Percentiles rank a stretch among this genome's conserved stretches.
Conservation (phyloP, 1,140 invertebrate genomes). For the Whitmania pigra region DNA sequence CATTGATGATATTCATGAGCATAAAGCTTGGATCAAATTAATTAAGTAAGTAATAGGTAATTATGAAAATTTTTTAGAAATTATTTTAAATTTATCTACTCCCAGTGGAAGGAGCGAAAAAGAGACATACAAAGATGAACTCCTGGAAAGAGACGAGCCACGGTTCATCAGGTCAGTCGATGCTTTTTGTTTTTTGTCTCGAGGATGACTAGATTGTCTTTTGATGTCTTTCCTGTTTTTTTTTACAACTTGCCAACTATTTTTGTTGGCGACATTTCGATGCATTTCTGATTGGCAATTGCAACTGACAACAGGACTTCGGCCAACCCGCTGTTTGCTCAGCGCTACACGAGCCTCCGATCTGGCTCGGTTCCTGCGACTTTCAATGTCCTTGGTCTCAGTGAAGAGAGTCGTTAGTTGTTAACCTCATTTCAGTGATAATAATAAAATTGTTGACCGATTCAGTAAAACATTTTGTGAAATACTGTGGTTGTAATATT, state of each 20-base stretch:
- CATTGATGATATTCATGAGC: too few species aligned
- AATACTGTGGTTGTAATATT: too few species aligned
- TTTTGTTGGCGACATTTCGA: background rate
- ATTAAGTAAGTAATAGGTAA: too few species aligned
- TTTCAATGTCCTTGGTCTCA: conserved; percentile 16
- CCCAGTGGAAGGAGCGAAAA: conserved; percentile 74
- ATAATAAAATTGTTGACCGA: too few species aligned
- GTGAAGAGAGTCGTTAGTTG: conserved; percentile 18
- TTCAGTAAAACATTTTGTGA: too few species aligned
- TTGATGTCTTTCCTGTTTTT: too few species aligned
- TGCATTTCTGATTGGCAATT: background rate
- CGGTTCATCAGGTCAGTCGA: conserved; percentile 26
- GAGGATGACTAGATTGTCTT: background rate
- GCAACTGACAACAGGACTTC: conserved; percentile 8
- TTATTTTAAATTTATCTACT: conserved; percentile 20
- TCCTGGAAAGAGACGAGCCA: conserved; percentile 29
- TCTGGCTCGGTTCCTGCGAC: conserved; percentile 17
- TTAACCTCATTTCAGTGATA: background rate
- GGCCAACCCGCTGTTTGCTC: conserved; percentile 17
- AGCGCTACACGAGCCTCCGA: conserved; percentile 7
- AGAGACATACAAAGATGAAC: conserved; percentile 63
- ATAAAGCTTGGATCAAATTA: too few species aligned
- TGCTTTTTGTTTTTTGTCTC: background rate
- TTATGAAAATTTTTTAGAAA: background rate
- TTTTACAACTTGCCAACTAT: too few species aligned